Percentiles rank a stretch among this genome's conserved stretches.
These are phyloP conservation scores for Theristus sp. DNA, from an alignment of 2,888 invertebrate genomes.

Conservation along the genomic window DNA sequence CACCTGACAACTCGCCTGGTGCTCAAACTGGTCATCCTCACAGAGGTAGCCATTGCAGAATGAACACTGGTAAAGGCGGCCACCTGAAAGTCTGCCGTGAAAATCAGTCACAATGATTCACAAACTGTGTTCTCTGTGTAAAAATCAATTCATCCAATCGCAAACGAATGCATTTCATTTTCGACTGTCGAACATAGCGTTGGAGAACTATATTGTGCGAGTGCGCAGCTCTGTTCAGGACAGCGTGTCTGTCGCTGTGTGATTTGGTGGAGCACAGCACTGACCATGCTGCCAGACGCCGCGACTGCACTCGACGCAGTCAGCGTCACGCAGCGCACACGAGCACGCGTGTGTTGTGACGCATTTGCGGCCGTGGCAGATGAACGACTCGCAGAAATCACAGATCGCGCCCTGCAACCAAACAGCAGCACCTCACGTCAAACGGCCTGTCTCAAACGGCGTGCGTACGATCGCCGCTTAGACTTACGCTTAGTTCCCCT, in stretches of 20 bases:
- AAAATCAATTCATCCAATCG: no score
- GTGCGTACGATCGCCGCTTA: background rate
- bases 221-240: no score
- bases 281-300: conserved; percentile 82
- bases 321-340: conserved; percentile 68
- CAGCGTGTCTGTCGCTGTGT: no score
- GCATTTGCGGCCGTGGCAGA: conserved; percentile 82
- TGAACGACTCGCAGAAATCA: conserved; percentile 92
- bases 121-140: no score
- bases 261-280: no score
- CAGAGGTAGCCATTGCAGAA: conserved; percentile 67
- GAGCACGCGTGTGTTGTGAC: conserved; percentile 71
- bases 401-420: conserved; percentile 67
- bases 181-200: no score
- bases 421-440: no score
- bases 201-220: no score
- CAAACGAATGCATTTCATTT: no score
- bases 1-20: conserved; percentile 88
- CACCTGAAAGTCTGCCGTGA: conserved; percentile 25
- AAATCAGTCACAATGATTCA: no score
- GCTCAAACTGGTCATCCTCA: conserved; percentile 88
- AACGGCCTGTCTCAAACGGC: background rate
- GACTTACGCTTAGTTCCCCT: background rate
- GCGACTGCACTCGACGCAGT: conserved; percentile 75
- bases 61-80: conserved; percentile 55